Base-by-base conservation (phyloP, 1,140 invertebrate species). In the Orius laevigatus region DNA sequence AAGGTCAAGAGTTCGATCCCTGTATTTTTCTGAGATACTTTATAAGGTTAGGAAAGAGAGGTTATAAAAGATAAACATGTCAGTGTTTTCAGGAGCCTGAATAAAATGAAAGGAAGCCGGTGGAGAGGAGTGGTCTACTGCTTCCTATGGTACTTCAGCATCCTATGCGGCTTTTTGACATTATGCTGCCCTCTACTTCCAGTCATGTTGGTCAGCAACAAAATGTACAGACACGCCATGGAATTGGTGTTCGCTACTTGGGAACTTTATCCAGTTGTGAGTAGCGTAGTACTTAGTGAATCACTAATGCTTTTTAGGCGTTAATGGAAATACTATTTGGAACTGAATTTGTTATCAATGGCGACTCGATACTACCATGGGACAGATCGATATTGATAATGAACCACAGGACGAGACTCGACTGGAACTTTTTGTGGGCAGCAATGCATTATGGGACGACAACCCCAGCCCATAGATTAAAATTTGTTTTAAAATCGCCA, bases 371-470 rank as follows among this genome's bases (percentile, higher is more conserved):
- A 45, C 61, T 71, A 50, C 72, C 80, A 5, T 61, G 73, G 53
- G 82, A 87, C 40, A 42, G 40, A 19, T 42, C 40, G 12, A 16
- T 42, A 14, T 18, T 42, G 20, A 66, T 91, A 8, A 83, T 88
- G 74, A 91, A 90, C 62, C 86, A 90, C 62, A 69, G 85, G 15
- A 91, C 86, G 4, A 68, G 87, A 39, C 73, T 89, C 11, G 88
- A 92, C 62, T 91, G 87, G 87, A 84, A 91, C 59, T 91, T 87
- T 62, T 67, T 88, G 16, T 91, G 86, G 84, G 79, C 78, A 32
- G 82, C 77, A 15, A 72, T 90, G 62, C 81, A 81, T 54, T 79
- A 85, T 61, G 80, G 77, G 9, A 75, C 80, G 14, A 60, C 75
- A 58, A 69, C 71, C 34, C 64, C 66, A 50, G 58, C 66, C 20